These are phyloP conservation scores for Meiosimyza decipiens DNA, from an alignment of 2,888 invertebrate species.

Conservation along the genomic window DNA sequence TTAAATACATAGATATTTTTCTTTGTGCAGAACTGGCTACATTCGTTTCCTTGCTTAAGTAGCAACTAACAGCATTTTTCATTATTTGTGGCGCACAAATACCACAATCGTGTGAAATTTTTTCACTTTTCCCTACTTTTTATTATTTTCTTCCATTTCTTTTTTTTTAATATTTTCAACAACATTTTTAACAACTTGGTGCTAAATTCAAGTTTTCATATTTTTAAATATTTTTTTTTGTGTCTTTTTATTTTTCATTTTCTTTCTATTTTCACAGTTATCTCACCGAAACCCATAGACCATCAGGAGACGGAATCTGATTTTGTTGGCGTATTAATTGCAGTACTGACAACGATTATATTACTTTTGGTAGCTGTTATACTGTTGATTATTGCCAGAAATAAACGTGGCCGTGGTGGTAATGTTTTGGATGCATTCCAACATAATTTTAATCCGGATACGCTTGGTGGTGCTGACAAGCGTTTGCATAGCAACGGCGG, in stretches of 20 bases:
- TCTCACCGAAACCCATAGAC: conserved; percentile 70
- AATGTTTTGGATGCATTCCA: conserved; percentile 67
- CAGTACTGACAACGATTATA: conserved; percentile 78
- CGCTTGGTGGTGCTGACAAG: conserved; percentile 67
- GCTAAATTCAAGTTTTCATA: conserved; percentile 7
- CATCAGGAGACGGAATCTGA: conserved; percentile 70
- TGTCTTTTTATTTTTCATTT: conserved; percentile 29
- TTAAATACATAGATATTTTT: too few relatives aligned
- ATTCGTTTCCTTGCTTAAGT: neutral
- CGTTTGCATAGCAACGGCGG: conserved; percentile 66
- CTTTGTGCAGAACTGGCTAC: too few relatives aligned
- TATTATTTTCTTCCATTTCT: neutral
- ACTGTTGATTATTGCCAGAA: conserved; percentile 76
- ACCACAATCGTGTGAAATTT: conserved; percentile 25
- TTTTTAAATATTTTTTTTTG: conserved; percentile 30
- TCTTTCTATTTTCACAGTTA: conserved; percentile 52
- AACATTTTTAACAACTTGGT: conserved; percentile 10
- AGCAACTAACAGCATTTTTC: conserved; percentile 5
- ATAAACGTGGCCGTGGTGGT: conserved; percentile 68
- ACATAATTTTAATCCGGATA: conserved; percentile 67
- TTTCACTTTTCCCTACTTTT: conserved; percentile 7
- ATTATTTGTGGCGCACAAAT: conserved; percentile 23
- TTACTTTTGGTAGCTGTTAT: conserved; percentile 77
- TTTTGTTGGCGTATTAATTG: conserved; percentile 75
- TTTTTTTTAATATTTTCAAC: conserved; percentile 14